Base-by-base conservation (phyloP, 2,888 invertebrate genomes). In the Caenorhabditis macrosperma region DNA sequence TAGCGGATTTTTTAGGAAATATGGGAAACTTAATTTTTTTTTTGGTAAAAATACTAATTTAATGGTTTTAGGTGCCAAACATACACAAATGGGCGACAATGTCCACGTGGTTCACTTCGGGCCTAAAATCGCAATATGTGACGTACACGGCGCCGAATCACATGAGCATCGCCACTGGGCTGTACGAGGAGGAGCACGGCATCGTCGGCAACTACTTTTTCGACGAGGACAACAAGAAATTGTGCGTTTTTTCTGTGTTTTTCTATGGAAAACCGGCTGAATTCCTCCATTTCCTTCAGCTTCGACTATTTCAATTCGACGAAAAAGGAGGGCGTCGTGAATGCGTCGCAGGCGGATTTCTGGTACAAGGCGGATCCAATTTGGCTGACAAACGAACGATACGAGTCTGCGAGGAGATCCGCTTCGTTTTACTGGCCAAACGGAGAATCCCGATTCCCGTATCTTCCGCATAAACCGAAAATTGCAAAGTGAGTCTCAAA, bases 131-230 rank as follows among this genome's bases (percentile, higher is more conserved):
- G 0, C 84, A 85, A 66, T 86, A 81, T 28, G 78, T 85, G 17
- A 82, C 86, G 12, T 82, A 67, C 50, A 86, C 86, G 0, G 85
- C 84, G 6, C 82, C 86, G n/a, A 86, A 86, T 61, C 86, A 86
- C 55, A 85, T 86, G 84, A 80, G 81, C 15, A 85, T 85, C 9
- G 85, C 83, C 0, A 83, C 85, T 0, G 86, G 86, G 38, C 41
- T 83, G 35, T 81, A 64, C 44, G 85, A 86, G 55, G 84, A 86
- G 55, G 59, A 63, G 24, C 86, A 86, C 30, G 86, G 86, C 38
- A 84, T 86, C 33, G 85, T 86, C 24, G 82, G 82, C 44, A 86
- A 86, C 55, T 85, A 77, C 63, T 86, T 86, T 71, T 86, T 77
- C 72, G 84, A 85, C 59, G 24, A 76, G 15, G 82, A 78, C 5